These are phyloP conservation scores for Anguilla megastoma DNA, from an alignment of 2,797 vertebrate genomes.

Conservation along the genomic window DNA sequence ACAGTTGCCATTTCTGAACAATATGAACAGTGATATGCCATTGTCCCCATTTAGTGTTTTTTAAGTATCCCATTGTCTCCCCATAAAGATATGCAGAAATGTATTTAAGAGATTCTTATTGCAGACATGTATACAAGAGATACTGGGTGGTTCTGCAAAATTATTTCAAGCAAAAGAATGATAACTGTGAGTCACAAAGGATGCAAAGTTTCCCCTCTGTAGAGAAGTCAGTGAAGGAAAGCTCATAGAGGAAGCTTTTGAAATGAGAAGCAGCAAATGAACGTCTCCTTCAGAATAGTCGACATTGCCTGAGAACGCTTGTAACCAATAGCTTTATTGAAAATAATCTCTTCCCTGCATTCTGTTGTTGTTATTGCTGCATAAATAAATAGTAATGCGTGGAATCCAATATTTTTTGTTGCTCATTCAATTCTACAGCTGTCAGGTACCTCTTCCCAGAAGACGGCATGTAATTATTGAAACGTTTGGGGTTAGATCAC, in stretches of 20 bases:
- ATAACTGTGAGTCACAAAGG: not conserved
- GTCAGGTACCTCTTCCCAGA: slow-evolving; percentile 4
- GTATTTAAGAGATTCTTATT: not conserved
- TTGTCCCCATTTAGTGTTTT: not conserved
- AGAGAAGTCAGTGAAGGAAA: not conserved
- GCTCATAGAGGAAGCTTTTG: slow-evolving; percentile 3
- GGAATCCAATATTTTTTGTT: slow-evolving; percentile 16
- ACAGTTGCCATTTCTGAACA: not conserved
- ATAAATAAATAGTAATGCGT: slow-evolving; percentile 19
- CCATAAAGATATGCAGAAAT: not conserved
- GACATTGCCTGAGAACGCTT: not conserved
- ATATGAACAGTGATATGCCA: not conserved
- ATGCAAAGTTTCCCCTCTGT: not conserved
- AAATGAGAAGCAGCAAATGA: not conserved
- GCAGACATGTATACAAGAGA: not conserved
- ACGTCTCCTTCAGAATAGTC: not conserved
- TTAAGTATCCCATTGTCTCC: not conserved
- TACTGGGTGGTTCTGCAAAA: not conserved
- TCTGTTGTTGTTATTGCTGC: slow-evolving; percentile 18
- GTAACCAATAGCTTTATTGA: slow-evolving; percentile 10
- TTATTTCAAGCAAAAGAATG: slow-evolving; percentile 9
- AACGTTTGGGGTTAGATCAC: slow-evolving; percentile 28
- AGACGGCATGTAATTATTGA: slow-evolving; percentile 6
- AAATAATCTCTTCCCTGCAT: slow-evolving; percentile 18
- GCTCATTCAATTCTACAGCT: slow-evolving; percentile 28